Percentiles rank a stretch among this genome's conserved stretches.
Evolutionary conservation across 2,888 invertebrate genomes (phyloP).

Genomic region (Reticulitermes lucifugus): DNA sequence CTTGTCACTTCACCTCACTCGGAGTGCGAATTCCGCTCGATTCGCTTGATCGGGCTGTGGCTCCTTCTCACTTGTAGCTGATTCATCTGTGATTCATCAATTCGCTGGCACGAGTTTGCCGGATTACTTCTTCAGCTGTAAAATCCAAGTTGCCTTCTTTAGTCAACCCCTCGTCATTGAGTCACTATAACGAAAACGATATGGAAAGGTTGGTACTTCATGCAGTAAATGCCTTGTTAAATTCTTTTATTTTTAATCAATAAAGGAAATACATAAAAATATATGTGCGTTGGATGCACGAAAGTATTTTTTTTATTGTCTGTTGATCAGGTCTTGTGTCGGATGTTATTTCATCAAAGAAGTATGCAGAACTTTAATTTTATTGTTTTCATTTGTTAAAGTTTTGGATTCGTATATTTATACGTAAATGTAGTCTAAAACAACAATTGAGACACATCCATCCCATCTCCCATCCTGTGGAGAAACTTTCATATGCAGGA

Average conservation of each 20-base stretch:
- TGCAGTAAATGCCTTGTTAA: slow-evolving; percentile 38
- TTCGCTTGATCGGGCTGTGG: slow-evolving; percentile 46
- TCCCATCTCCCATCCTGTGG: slow-evolving; percentile 18
- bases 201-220: slow-evolving; percentile 49
- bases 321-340: slow-evolving; percentile 16
- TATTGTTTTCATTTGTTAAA: slow-evolving; percentile 2
- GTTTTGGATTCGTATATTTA: slow-evolving; percentile 1
- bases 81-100: slow-evolving; percentile 48
- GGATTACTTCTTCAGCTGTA: slow-evolving; percentile 41
- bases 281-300: slow-evolving; percentile 21
- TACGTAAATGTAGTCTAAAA: slow-evolving; percentile 3
- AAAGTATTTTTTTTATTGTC: not conserved
- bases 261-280: slow-evolving; percentile 12
- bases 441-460: slow-evolving; percentile 34
- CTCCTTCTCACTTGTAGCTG: slow-evolving; percentile 46
- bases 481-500: slow-evolving; percentile 33
- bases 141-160: slow-evolving; percentile 43
- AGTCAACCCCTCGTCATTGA: slow-evolving; percentile 44
- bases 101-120: slow-evolving; percentile 47
- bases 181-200: slow-evolving; percentile 38
- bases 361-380: slow-evolving; percentile 13
- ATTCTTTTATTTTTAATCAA: slow-evolving; percentile 9
- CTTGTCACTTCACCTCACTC: slow-evolving; percentile 51
- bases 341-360: slow-evolving; percentile 24
- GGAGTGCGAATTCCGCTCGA: slow-evolving; percentile 48